Evolutionary conservation across 2,888 invertebrate genomes (phyloP), one percentile per base, ranked within the genome.

Genomic region (Oasisia sp.): DNA sequence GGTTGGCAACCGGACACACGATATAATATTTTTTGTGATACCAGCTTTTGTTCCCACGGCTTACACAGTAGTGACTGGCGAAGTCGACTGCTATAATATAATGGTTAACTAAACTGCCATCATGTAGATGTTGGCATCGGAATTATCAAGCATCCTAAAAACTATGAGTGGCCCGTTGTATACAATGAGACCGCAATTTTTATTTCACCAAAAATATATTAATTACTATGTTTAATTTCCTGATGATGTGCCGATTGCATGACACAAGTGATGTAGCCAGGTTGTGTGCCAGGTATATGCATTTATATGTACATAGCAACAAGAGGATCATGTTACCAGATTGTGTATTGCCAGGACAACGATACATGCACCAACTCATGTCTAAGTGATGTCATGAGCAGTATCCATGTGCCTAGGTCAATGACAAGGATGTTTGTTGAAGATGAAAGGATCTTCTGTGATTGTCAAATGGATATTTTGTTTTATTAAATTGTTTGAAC

Each of bases 201-300:
- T 27, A 14, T 74, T 74, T 74, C 27, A n/a, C 74, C 74, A 27
- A 74, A 19, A 14, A 27, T 27, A 27, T 27, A 74, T 74, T 19
- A 74, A 5, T 1, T 27, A 27, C 27, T 19, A 58, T 58, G 74
- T 74, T 27, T 74, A 74, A 27, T 74, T 74, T 27, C 2, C 3
- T 74, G 74, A 74, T 74, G 74, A 19, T 74, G 74, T 74, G 27
- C 38, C 4, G 38, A 14, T 50, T 50, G 14, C 12, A 50, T 50
- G 50, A 50, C 14, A 50, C 50, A 9, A 27, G 27, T 74, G 19
- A 74, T 19, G 74, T 19, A 27, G 27, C 14, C 27, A 74, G 27
- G 74, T 74, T 74, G 74, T 74, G 19, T 74, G 74, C 74, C 74
- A 74, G 74, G 27, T 74, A 74, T 74, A 74, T 74, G 74, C 74